These are phyloP conservation scores for Panthera uncia DNA, from an alignment of 2,113 vertebrate species.

Conservation along the genomic window DNA sequence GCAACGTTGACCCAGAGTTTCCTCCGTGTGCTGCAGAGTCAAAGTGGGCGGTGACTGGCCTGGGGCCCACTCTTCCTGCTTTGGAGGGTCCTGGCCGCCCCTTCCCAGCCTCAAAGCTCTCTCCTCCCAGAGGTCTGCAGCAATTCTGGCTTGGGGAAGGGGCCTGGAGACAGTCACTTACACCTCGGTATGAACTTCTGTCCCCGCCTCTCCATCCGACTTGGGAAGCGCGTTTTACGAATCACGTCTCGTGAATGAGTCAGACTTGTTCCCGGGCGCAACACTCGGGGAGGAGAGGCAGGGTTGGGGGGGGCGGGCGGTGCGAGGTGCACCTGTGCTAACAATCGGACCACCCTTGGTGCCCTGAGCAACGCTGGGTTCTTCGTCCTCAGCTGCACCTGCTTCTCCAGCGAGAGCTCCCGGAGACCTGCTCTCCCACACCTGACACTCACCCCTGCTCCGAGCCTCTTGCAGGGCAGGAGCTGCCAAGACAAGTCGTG, in stretches of 20 bases:
- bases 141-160: not conserved
- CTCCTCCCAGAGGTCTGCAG: not conserved
- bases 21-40: not conserved
- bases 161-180: not conserved
- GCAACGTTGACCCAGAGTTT: not conserved
- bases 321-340: rapidly evolving
- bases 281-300: too few species aligned
- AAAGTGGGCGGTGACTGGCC: not conserved
- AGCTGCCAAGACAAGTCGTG: not conserved
- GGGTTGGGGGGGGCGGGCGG: not conserved
- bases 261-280: not conserved
- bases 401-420: not conserved
- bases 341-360: rapidly evolving
- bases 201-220: not conserved
- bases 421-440: too few species aligned
- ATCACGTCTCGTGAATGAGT: not conserved
- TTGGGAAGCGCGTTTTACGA: not conserved
- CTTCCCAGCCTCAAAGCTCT: not conserved
- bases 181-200: not conserved
- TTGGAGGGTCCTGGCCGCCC: not conserved
- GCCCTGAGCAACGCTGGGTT: too few species aligned
- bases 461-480: not conserved
- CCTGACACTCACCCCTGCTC: not conserved
- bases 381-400: not conserved
- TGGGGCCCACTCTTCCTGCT: not conserved